Conservation (phyloP, 2,888 invertebrate genomes). For the Spicauda simplicius region DNA sequence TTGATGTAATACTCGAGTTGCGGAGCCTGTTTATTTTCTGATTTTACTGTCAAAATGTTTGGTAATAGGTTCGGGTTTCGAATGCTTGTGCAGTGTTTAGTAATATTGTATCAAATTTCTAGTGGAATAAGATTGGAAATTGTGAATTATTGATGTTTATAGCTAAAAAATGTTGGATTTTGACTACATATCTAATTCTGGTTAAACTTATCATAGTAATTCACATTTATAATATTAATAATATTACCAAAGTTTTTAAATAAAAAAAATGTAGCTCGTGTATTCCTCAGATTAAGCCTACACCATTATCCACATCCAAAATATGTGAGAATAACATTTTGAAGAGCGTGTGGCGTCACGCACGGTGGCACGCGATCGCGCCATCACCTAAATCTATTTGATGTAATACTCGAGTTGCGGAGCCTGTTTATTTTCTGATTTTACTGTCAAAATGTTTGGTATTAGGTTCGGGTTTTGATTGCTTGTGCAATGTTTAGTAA, state of each 20-base stretch:
- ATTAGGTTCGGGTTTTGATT: neutral
- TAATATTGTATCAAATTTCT: no score
- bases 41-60: constrained; percentile 12
- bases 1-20: constrained; percentile 22
- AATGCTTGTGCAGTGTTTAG: neutral
- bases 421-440: constrained; percentile 26
- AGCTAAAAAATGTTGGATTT: no score
- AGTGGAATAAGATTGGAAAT: no score
- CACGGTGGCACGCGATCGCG: constrained; percentile 28
- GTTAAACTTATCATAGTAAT: no score
- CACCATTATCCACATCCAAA: constrained; percentile 18
- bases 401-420: constrained; percentile 18
- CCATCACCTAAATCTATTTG: constrained; percentile 35
- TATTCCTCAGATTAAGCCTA: constrained; percentile 7
- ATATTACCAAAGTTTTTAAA: no score
- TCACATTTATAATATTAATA: no score
- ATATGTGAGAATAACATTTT: constrained; percentile 38
- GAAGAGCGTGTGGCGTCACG: constrained; percentile 29
- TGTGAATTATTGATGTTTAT: no score
- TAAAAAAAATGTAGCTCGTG: neutral
- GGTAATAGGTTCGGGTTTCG: no score
- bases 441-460: constrained; percentile 9
- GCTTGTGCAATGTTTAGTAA: neutral
- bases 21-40: constrained; percentile 12
- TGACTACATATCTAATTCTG: no score